Conservation (phyloP, 2,113 vertebrate species). For the Xiphophorus maculatus region DNA sequence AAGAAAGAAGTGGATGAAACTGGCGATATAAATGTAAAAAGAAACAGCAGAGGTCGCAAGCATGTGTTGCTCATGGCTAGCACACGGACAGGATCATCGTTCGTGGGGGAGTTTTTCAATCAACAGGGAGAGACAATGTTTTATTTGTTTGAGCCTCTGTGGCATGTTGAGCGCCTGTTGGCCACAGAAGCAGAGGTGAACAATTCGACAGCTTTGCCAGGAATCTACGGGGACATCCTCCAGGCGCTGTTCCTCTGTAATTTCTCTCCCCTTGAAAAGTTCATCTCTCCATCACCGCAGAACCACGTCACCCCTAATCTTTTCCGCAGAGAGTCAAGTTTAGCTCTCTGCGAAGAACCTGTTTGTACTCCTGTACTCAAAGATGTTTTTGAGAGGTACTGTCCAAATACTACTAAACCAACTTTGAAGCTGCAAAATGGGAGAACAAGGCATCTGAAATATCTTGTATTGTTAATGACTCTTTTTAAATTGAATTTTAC, state of each 20-base stretch:
- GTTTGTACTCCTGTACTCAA: conserved; percentile 88
- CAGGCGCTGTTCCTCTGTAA: conserved; percentile 90
- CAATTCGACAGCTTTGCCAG: conserved; percentile 80
- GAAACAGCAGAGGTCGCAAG: conserved; percentile 64
- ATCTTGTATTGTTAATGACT: neutral
- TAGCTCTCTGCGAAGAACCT: conserved; percentile 88
- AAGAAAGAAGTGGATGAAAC: conserved; percentile 53
- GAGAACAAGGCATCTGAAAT: neutral
- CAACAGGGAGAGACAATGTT: conserved; percentile 91
- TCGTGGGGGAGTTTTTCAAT: conserved; percentile 97
- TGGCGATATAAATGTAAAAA: neutral
- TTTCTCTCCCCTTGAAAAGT: conserved; percentile 89
- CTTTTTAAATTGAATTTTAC: neutral
- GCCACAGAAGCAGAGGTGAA: conserved; percentile 76
- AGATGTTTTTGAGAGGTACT: conserved; percentile 87
- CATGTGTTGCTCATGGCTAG: conserved; percentile 93
- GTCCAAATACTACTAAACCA: neutral
- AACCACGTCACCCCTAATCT: conserved; percentile 86
- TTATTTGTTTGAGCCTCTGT: conserved; percentile 96
- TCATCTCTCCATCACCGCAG: conserved; percentile 85
- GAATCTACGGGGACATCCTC: conserved; percentile 90
- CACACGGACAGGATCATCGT: conserved; percentile 94
- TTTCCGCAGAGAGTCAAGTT: conserved; percentile 92
- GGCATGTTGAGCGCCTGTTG: conserved; percentile 90
- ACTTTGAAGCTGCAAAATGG: neutral